Base-by-base conservation (phyloP, 2,888 invertebrate species). In the Cephus nigrinus region DNA sequence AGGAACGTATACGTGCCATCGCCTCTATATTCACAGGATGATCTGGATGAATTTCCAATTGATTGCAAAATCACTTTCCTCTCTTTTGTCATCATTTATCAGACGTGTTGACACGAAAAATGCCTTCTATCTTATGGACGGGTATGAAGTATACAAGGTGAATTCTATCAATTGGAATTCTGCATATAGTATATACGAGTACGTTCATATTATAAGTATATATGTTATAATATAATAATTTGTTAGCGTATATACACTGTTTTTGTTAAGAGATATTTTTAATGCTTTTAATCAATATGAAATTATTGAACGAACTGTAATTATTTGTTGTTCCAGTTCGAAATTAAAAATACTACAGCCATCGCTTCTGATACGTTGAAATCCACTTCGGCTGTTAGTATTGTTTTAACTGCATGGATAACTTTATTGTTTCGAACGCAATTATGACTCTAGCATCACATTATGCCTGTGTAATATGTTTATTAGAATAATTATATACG, bases 401-500 rank as follows among this genome's bases (percentile, higher is more conserved):
- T 55, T 23, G 55, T 23, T 55, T 55, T 55, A 55, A 55, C 1
- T 23, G 23, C 55, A 23, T 55, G 55, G 55, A 55, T 55, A 55
- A 23, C 23, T 55, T 55, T 55, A 55, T 23, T 55, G 23, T 55
- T 55, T 55, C 55, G 55, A 55, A 55, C 23, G 55, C 23, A 55
- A 55, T 55, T 55, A 55, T 55, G 23, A 55, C 9, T 23, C 23
- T 23, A 23, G 55, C 23, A 55, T 55, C 55, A 9, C 9, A 55
- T 55, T 55, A 55, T 55, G 2, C 9, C 55, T 55, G 5, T 55
- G 55, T 55, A 55, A 55, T 55, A 55, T 55, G 55, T 55, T 55
- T 55, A 55, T 55, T 15, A n/a, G 40, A 83, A 84, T 85, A 84
- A 85, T 85, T 82, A 77, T 76, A 82, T 83, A 82, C 81, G 79